phyloP scores from a whole-genome alignment of 2,888 invertebrate genomes.

The Pocota personata region DNA sequence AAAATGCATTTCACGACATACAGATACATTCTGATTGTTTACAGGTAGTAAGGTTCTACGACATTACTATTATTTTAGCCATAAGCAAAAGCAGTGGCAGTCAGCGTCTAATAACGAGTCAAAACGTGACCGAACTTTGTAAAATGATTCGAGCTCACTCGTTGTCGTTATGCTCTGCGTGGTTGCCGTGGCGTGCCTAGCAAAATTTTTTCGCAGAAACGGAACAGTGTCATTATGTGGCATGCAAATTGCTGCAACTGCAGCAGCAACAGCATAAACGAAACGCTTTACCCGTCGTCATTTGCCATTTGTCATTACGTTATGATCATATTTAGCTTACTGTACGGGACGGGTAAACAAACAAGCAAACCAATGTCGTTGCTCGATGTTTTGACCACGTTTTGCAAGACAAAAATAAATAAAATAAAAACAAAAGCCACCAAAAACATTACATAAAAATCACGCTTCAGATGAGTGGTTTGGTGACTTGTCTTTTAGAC shows the following conservation, averaged over 20 bases:
- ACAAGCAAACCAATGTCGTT: not conserved
- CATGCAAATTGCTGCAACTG: slow-evolving; percentile 43
- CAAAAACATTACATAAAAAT: slow-evolving; percentile 39
- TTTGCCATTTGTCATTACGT: slow-evolving; percentile 33
- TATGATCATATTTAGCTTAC: slow-evolving; percentile 28
- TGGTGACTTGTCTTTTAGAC: not conserved
- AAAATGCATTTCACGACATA: slow-evolving; percentile 56
- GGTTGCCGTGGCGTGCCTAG: not conserved
- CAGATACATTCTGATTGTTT: slow-evolving; percentile 58
- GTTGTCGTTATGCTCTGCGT: slow-evolving; percentile 29
- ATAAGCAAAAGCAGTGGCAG: slow-evolving; percentile 27
- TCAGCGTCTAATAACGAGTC: slow-evolving; percentile 27
- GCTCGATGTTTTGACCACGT: slow-evolving; percentile 23
- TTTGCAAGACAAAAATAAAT: slow-evolving; percentile 15
- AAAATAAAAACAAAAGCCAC: slow-evolving; percentile 4
- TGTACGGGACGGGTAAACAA: not conserved
- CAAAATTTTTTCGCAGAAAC: slow-evolving; percentile 29
- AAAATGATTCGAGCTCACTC: slow-evolving; percentile 17
- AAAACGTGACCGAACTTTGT: slow-evolving; percentile 57
- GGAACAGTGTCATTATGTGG: slow-evolving; percentile 44
- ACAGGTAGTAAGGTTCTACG: slow-evolving; percentile 50
- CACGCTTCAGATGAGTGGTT: slow-evolving; percentile 24
- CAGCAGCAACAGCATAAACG: not conserved
- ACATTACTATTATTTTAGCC: slow-evolving; percentile 35
- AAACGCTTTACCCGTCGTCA: not conserved